Percentiles rank a stretch among this genome's conserved stretches.
These are phyloP conservation scores for Pluvianellus socialis DNA, from an alignment of 2,113 vertebrate genomes.

Conservation along the genomic window DNA sequence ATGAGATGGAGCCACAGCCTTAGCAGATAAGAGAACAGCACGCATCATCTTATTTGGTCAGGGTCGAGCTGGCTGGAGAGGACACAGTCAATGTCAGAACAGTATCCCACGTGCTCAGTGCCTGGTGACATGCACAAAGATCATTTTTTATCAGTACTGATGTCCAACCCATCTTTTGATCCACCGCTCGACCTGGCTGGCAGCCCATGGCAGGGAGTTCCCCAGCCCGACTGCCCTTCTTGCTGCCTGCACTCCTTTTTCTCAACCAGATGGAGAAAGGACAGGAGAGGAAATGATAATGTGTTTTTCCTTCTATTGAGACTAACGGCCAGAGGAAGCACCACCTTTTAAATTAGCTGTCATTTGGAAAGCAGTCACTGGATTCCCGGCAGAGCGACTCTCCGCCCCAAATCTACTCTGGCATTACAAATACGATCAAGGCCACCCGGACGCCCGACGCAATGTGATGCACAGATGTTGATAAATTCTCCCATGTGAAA, in stretches of 20 bases:
- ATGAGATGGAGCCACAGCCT: background rate
- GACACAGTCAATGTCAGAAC: background rate
- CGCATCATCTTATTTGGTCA: background rate
- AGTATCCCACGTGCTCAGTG: rapidly evolving
- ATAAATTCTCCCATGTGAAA: constrained; percentile 56
- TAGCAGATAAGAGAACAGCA: background rate
- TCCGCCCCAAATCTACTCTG: background rate
- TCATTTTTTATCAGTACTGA: background rate
- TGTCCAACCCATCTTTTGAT: background rate
- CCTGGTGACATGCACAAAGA: background rate
- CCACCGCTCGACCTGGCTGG: background rate
- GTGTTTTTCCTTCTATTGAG: background rate
- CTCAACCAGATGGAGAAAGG: background rate
- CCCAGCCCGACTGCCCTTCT: background rate
- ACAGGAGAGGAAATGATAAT: background rate
- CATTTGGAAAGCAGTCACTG: background rate
- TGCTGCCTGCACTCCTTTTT: background rate
- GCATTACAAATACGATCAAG: background rate
- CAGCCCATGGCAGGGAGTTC: background rate
- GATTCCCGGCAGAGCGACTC: background rate
- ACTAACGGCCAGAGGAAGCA: background rate
- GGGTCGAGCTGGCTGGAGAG: background rate
- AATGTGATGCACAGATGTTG: constrained; percentile 52
- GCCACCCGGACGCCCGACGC: background rate
- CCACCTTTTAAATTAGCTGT: background rate